A percentile compares a stretch with the other conserved stretches of the same genome.
Conservation (phyloP, 2,888 invertebrate genomes). For the Metalampra italica region DNA sequence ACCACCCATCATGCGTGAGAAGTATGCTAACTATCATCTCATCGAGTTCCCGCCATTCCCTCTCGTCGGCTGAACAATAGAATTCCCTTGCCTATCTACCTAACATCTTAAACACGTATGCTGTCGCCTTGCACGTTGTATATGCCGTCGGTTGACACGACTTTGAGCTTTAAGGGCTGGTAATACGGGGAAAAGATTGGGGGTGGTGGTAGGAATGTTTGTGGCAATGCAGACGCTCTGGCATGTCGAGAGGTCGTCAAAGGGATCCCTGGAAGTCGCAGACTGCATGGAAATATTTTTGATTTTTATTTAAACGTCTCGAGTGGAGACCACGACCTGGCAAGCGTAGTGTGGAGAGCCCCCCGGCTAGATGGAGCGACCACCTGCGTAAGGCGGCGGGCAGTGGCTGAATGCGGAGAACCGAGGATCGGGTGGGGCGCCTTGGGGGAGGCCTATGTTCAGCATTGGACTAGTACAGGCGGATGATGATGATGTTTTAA, state of each 20-base stretch:
- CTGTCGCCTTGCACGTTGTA: background rate
- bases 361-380: too few relatives aligned
- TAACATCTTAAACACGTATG: conserved; percentile 2
- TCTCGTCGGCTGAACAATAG: conserved; percentile 6
- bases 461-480: too few relatives aligned
- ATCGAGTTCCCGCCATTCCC: background rate
- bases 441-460: too few relatives aligned
- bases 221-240: background rate
- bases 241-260: background rate
- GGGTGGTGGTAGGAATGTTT: background rate
- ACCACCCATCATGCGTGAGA: conserved; percentile 1
- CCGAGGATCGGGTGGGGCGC: too few relatives aligned
- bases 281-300: too few relatives aligned
- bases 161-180: background rate
- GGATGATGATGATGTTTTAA: too few relatives aligned
- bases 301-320: too few relatives aligned
- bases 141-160: background rate
- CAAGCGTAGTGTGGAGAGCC: too few relatives aligned
- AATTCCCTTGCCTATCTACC: conserved; percentile 6
- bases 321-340: too few relatives aligned
- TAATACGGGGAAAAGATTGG: background rate
- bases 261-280: too few relatives aligned
- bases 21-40: conserved; percentile 5
- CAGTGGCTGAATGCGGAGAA: too few relatives aligned
- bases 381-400: too few relatives aligned